Percentiles rank a stretch among this genome's conserved stretches.
phyloP scores from a whole-genome alignment of 2,113 vertebrate genomes.

The Hippoglossus stenolepis region DNA sequence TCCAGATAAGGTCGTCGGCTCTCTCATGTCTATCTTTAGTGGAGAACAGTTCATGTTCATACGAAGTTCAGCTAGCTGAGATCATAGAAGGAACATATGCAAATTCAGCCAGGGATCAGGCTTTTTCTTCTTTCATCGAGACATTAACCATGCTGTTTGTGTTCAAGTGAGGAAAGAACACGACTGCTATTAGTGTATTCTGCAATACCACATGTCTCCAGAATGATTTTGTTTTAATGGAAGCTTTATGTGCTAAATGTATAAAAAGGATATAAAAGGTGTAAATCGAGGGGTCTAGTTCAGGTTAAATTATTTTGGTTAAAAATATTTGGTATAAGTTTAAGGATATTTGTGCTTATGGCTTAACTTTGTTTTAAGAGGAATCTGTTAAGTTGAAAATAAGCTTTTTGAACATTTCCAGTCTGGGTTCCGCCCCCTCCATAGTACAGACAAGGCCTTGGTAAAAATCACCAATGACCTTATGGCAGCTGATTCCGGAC shows the following conservation, averaged over 20 bases:
- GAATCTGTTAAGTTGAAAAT: too few relatives aligned
- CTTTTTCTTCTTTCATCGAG: conserved; percentile 20
- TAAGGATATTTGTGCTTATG: too few relatives aligned
- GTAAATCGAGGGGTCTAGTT: too few relatives aligned
- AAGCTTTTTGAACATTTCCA: too few relatives aligned
- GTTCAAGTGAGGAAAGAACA: conserved; percentile 2
- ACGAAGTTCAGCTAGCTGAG: conserved; percentile 5
- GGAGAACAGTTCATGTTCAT: conserved; percentile 15
- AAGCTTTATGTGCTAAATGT: neutral
- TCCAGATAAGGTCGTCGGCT: conserved; percentile 6
- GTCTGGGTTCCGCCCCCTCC: too few relatives aligned
- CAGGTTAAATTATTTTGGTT: too few relatives aligned
- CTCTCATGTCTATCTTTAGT: conserved; percentile 34
- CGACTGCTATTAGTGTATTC: neutral
- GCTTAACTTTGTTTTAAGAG: too few relatives aligned
- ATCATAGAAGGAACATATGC: conserved; percentile 23
- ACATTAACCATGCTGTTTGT: conserved; percentile 42
- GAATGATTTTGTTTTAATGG: neutral
- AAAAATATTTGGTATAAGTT: too few relatives aligned
- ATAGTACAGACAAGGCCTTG: too few relatives aligned
- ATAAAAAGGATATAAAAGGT: too few relatives aligned
- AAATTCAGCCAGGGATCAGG: neutral
- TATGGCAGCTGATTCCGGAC: too few relatives aligned
- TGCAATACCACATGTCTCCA: neutral
- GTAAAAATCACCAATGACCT: too few relatives aligned